phyloP scores from a whole-genome alignment of 1,140 invertebrate genomes.

The Zophobas morio region DNA sequence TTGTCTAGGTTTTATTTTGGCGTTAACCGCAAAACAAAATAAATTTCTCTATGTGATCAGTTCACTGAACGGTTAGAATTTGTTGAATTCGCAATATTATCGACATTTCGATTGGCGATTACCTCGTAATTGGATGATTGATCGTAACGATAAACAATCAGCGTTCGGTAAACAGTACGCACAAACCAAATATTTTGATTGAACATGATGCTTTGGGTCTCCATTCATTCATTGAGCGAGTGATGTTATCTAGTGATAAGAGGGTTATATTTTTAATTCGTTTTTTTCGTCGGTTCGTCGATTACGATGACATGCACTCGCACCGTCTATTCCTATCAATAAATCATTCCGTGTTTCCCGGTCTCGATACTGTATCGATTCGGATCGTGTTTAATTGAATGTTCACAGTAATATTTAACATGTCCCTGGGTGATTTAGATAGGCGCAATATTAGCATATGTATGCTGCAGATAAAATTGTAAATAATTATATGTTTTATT shows the following conservation, averaged over 20 bases:
- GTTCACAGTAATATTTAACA: conserved; percentile 39
- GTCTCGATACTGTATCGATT: conserved; percentile 34
- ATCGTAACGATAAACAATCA: conserved; percentile 39
- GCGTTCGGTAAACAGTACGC: conserved; percentile 28
- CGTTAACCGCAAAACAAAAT: not conserved
- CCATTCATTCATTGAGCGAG: conserved; percentile 7
- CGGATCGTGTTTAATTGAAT: conserved; percentile 40
- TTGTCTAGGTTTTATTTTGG: no score
- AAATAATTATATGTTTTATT: conserved; percentile 38
- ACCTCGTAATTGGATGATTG: conserved; percentile 32
- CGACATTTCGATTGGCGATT: conserved; percentile 25
- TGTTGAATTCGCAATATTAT: conserved; percentile 30
- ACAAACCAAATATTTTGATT: conserved; percentile 40
- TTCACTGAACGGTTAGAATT: not conserved
- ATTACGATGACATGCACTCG: conserved; percentile 7
- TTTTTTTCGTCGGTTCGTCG: conserved; percentile 28
- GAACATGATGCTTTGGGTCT: conserved; percentile 16
- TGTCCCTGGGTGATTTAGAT: conserved; percentile 41
- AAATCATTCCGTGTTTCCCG: conserved; percentile 33
- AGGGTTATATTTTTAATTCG: conserved; percentile 39
- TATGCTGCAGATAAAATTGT: conserved; percentile 29
- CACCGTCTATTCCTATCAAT: conserved; percentile 22
- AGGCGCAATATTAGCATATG: conserved; percentile 36
- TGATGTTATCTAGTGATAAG: conserved; percentile 28
- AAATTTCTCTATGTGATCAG: not conserved